These are phyloP conservation scores for Acropternis orthonyx DNA, from an alignment of 2,797 vertebrate species.

Conservation along the genomic window DNA sequence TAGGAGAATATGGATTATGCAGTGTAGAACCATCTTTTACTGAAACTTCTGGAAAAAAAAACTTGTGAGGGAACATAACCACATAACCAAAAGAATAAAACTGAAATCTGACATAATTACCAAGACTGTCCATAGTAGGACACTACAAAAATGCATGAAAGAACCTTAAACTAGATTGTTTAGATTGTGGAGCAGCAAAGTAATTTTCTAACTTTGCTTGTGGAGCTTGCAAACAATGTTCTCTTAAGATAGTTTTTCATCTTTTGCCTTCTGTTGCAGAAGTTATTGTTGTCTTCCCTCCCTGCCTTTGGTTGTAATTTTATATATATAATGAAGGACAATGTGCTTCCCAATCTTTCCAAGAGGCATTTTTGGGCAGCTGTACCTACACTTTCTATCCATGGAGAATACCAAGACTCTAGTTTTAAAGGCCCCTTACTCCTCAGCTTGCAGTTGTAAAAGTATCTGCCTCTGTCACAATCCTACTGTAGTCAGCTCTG, in stretches of 20 bases:
- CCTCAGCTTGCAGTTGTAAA: neutral
- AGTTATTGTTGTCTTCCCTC: neutral
- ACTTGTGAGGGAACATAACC: neutral
- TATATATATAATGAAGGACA: neutral
- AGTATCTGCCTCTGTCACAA: neutral
- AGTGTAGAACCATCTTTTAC: neutral
- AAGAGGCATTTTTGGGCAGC: neutral
- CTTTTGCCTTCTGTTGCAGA: neutral
- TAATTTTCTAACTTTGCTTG: neutral
- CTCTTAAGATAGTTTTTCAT: neutral
- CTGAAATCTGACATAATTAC: neutral
- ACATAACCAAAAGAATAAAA: neutral
- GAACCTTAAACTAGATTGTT: neutral
- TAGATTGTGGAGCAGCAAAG: neutral
- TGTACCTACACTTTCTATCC: neutral
- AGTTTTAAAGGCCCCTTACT: neutral
- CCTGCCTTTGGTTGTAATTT: neutral
- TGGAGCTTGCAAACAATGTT: neutral
- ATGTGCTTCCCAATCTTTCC: rapidly evolving
- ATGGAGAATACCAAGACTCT: neutral
- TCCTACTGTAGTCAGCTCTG: neutral
- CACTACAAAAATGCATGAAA: neutral
- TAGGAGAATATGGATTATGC: neutral
- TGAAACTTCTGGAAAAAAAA: neutral
- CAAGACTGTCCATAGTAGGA: neutral